These are phyloP conservation scores for Cetoscarus ocellatus DNA, from an alignment of 2,797 vertebrate species.

Conservation along the genomic window DNA sequence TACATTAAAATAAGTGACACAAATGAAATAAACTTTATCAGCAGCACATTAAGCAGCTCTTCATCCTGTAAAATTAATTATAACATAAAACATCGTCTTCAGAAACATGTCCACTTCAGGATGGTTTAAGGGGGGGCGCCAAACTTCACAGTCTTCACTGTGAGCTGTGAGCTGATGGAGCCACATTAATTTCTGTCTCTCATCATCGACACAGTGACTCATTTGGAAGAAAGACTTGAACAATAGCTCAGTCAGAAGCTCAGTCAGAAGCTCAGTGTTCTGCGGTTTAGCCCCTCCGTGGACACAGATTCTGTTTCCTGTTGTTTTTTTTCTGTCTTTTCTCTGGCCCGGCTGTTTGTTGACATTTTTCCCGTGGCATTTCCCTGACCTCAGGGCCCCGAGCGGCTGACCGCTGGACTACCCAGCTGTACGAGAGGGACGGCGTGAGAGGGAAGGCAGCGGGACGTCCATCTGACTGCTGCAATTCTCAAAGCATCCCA, in stretches of 20 bases:
- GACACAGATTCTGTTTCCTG: neutral
- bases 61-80: neutral
- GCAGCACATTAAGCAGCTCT: neutral
- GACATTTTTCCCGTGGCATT: slow-evolving; percentile 58
- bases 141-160: slow-evolving; percentile 23
- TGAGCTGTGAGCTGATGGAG: neutral
- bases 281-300: neutral
- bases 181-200: too few relatives aligned
- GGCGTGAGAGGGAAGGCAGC: slow-evolving; percentile 32
- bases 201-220: too few relatives aligned
- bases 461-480: slow-evolving; percentile 74
- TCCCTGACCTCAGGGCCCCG: slow-evolving; percentile 49
- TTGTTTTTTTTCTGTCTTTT: neutral
- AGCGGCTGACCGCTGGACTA: slow-evolving; percentile 53
- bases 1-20: neutral
- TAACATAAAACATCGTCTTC: neutral
- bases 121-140: slow-evolving; percentile 63
- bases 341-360: slow-evolving; percentile 25
- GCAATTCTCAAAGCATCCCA: slow-evolving; percentile 70
- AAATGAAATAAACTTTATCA: neutral
- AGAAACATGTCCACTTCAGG: neutral
- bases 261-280: neutral
- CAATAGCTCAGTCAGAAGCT: neutral
- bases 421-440: slow-evolving; percentile 58
- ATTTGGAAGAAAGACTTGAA: too few relatives aligned